Percentiles rank a stretch among this genome's conserved stretches.
These are phyloP conservation scores for Scaeva pyrastri DNA, from an alignment of 2,888 invertebrate genomes.

Conservation along the genomic window DNA sequence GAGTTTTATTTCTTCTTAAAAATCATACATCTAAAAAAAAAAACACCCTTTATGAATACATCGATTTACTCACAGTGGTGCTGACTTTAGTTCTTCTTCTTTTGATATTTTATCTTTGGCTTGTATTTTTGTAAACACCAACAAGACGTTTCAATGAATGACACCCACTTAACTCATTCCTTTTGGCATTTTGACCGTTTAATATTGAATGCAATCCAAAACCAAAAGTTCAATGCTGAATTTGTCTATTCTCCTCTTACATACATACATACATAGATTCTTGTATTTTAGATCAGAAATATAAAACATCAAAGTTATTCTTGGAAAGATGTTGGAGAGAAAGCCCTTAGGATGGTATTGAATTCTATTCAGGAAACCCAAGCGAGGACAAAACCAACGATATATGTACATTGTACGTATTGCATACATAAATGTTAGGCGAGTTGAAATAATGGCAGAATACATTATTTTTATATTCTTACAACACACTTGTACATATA, in stretches of 20 bases:
- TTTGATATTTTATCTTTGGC: too few relatives aligned
- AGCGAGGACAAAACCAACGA: neutral
- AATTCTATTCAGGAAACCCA: neutral
- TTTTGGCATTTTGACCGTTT: constrained; percentile 65
- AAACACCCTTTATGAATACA: too few relatives aligned
- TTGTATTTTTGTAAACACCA: neutral
- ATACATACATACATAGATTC: neutral
- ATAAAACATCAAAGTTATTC: constrained; percentile 5
- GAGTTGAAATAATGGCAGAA: constrained; percentile 43
- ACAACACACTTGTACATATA: neutral
- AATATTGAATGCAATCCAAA: constrained; percentile 66
- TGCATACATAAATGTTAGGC: constrained; percentile 30
- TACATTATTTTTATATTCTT: constrained; percentile 33
- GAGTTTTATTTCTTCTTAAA: too few relatives aligned
- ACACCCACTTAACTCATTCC: constrained; percentile 36
- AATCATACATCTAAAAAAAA: too few relatives aligned
- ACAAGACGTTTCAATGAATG: neutral
- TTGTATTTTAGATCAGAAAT: too few relatives aligned
- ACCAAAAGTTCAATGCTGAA: constrained; percentile 66
- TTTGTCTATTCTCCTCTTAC: constrained; percentile 54
- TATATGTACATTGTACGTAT: too few relatives aligned
- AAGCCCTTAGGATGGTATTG: neutral
- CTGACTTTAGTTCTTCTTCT: too few relatives aligned
- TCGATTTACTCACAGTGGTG: too few relatives aligned
- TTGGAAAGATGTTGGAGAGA: neutral